phyloP scores from a whole-genome alignment of 2,113 vertebrate species.

The Cepphus grylle region DNA sequence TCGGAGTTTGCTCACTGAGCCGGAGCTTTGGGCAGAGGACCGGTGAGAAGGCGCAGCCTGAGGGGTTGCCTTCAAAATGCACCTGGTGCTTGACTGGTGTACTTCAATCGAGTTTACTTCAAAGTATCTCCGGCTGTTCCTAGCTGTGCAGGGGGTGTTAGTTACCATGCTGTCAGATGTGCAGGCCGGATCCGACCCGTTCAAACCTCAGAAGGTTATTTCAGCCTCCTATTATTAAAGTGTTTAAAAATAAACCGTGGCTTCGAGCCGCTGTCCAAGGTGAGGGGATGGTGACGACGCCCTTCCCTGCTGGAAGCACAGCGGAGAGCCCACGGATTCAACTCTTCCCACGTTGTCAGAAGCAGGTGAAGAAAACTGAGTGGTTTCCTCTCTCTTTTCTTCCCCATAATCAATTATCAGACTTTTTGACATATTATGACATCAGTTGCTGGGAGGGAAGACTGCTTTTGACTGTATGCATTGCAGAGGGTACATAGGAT shows the following conservation, averaged over 20 bases:
- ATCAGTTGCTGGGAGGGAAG: background rate
- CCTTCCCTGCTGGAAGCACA: background rate
- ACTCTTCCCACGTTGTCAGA: background rate
- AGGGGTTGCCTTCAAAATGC: background rate
- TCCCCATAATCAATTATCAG: background rate
- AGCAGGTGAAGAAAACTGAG: background rate
- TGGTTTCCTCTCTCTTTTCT: background rate
- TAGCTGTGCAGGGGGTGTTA: background rate
- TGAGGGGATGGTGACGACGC: background rate
- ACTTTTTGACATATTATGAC: background rate
- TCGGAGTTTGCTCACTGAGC: background rate
- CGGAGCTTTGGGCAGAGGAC: background rate
- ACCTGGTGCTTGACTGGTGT: background rate
- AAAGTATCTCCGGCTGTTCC: background rate
- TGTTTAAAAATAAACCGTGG: conserved; percentile 25
- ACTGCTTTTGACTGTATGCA: background rate
- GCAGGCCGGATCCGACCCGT: background rate
- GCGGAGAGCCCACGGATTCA: background rate
- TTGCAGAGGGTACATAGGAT: background rate
- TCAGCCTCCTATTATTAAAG: conserved; percentile 38
- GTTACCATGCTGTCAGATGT: background rate
- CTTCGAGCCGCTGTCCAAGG: conserved; percentile 13
- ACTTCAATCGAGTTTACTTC: conserved; percentile 8
- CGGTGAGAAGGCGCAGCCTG: background rate
- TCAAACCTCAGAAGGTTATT: conserved; percentile 18